phyloP scores from a whole-genome alignment of 2,888 invertebrate species.

The Ennomos quercinarius region DNA sequence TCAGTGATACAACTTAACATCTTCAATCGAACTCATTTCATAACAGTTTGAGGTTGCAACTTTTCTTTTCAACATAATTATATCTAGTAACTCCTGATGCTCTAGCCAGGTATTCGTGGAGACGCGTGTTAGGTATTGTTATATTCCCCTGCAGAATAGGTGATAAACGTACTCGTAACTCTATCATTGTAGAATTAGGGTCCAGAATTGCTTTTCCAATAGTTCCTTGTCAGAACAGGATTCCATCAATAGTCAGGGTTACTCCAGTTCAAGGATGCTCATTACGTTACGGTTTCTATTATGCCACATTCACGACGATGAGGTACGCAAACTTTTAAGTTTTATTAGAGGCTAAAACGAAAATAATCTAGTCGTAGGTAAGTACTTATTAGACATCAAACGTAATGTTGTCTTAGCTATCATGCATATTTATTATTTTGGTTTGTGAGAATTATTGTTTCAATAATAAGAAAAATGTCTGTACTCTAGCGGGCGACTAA shows the following conservation, averaged over 20 bases:
- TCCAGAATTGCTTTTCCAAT: slow-evolving; percentile 12
- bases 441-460: too few relatives aligned
- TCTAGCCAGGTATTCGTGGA: slow-evolving; percentile 15
- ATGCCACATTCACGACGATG: slow-evolving; percentile 5
- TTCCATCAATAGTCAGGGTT: slow-evolving; percentile 49
- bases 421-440: too few relatives aligned
- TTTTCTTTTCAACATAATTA: too few relatives aligned
- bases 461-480: too few relatives aligned
- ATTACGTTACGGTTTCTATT: slow-evolving; percentile 51
- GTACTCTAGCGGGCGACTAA: too few relatives aligned
- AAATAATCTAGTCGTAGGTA: too few relatives aligned
- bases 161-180: slow-evolving; percentile 4
- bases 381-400: too few relatives aligned
- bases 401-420: too few relatives aligned
- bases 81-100: slow-evolving; percentile 22
- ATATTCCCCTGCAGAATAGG: slow-evolving; percentile 15
- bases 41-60: neutral
- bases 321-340: neutral
- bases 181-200: slow-evolving; percentile 13
- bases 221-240: slow-evolving; percentile 31
- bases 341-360: too few relatives aligned
- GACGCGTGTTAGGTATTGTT: slow-evolving; percentile 19
- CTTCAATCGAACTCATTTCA: neutral
- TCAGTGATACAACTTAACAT: neutral
- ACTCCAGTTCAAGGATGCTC: slow-evolving; percentile 71